These are phyloP conservation scores for Porites rus DNA, from an alignment of 92 coral and sea anemone genomes.

Conservation along the genomic window DNA sequence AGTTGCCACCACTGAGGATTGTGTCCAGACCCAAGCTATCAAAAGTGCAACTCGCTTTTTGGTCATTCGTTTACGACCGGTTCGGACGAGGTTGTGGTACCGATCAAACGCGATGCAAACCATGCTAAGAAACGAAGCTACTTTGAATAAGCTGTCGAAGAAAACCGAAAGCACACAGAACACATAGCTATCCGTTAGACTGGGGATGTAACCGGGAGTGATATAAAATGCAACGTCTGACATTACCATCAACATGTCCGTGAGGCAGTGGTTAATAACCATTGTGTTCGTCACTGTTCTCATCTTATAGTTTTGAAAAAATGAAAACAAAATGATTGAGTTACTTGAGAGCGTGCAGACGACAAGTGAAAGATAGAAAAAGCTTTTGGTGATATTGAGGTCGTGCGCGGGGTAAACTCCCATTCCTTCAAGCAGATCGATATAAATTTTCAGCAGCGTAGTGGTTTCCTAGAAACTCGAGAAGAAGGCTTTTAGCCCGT, in stretches of 20 bases:
- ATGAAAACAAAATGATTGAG: conserved; percentile 53
- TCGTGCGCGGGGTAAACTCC: not conserved
- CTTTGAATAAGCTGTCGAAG: conserved; percentile 64
- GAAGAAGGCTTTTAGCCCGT: too few relatives aligned
- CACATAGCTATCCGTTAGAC: conserved; percentile 19
- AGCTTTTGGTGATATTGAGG: conserved; percentile 1
- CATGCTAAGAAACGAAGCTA: conserved; percentile 76
- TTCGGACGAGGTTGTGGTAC: conserved; percentile 65
- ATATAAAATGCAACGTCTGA: conserved; percentile 63
- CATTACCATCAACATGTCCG: conserved; percentile 67
- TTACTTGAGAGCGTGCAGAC: conserved; percentile 59
- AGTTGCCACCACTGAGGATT: conserved; percentile 52
- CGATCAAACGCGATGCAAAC: conserved; percentile 73
- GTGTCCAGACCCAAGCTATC: conserved; percentile 69
- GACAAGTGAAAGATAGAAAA: conserved; percentile 17
- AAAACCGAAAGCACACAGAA: conserved; percentile 55
- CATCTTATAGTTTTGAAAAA: conserved; percentile 74
- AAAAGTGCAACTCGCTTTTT: conserved; percentile 32
- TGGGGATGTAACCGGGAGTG: conserved; percentile 33
- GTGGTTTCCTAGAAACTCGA: not conserved
- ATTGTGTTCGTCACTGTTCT: conserved; percentile 76
- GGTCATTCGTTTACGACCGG: conserved; percentile 54
- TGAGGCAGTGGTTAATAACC: conserved; percentile 74
- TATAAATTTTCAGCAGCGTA: not conserved
- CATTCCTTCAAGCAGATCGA: not conserved